A percentile compares a stretch with the other conserved stretches of the same genome.
phyloP scores from a whole-genome alignment of 2,113 vertebrate species.

The Percina caprodes region DNA sequence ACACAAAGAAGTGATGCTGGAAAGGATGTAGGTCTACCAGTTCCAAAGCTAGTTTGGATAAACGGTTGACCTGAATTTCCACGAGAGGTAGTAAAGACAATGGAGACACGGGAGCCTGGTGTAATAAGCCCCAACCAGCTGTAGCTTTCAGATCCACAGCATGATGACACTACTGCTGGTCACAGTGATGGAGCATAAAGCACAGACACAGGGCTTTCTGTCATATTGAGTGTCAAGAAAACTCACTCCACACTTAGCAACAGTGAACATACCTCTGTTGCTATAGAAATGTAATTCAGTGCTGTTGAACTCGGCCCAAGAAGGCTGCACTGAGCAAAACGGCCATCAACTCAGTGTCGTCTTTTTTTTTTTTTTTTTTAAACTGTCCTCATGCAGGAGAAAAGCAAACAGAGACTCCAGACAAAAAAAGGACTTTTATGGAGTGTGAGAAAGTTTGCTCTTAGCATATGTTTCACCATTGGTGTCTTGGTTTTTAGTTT shows the following conservation, averaged over 20 bases:
- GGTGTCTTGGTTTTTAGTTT: constrained; percentile 87
- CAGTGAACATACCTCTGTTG: constrained; percentile 81
- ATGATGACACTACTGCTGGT: constrained; percentile 54
- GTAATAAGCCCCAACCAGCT: constrained; percentile 36
- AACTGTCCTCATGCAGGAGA: constrained; percentile 69
- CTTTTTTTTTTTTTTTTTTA: constrained; percentile 60
- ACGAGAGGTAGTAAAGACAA: not conserved
- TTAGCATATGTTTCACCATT: constrained; percentile 84
- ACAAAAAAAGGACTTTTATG: constrained; percentile 71
- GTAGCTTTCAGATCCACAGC: constrained; percentile 59
- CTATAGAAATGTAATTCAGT: constrained; percentile 78
- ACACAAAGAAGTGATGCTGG: constrained; percentile 43
- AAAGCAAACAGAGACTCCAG: constrained; percentile 56
- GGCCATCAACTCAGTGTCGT: constrained; percentile 63
- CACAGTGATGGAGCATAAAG: constrained; percentile 61
- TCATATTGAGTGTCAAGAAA: constrained; percentile 67
- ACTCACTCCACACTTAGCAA: constrained; percentile 76
- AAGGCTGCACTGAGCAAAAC: constrained; percentile 67
- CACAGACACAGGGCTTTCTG: constrained; percentile 75
- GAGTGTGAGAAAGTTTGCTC: constrained; percentile 69
- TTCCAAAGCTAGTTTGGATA: constrained; percentile 28
- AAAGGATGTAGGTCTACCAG: constrained; percentile 69
- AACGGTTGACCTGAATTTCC: constrained; percentile 72
- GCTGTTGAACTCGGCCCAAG: constrained; percentile 67
- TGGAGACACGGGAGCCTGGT: constrained; percentile 8